Evolutionary conservation across 2,113 vertebrate species (phyloP), one percentile per base, ranked within the genome.

Genomic region (Nannobrachium achirus): DNA sequence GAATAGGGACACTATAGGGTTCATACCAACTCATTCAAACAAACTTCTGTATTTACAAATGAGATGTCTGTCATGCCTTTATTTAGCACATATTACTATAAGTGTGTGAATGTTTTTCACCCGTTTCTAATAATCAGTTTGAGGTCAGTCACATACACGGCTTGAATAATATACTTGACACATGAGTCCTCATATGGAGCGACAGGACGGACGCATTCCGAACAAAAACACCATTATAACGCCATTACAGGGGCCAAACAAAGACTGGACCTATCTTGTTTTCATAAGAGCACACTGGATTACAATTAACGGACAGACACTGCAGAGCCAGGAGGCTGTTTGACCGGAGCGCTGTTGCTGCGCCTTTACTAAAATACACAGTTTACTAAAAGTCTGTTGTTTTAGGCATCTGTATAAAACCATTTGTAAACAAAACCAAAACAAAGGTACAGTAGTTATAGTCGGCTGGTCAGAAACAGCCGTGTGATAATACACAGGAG

Each of bases 291-390:
- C 19, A 3, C 63, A 14, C 55, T 61, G 18, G 20, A n/a, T 56
- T 56, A 52, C 19, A 38, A 19, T 69, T 61, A 56, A 58, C 41
- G 19, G 33, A 44, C 40, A 46, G 56, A 56, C 0, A 55, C 18
- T 55, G 39, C n/a, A n/a, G n/a, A n/a, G n/a, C n/a, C n/a, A n/a
- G 44, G 49, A 18, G 15, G 16, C 44, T 13, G 4, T 10, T 7
- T 3, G 10, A 7, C 8, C 41, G 50, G 42, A 41, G 38, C 50
- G 50, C 45, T 49, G 19, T 51, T 63, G 20, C 53, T 20, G 55
- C n/a, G n/a, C n/a, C 69, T 58, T 3, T 50, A 6, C n/a, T 9
- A 65, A 66, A 79, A 59, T 50, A 76, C 14, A 63, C 33, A 50
- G 48, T 8, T n/a, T 11, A 61, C 38, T 60, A 57, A 8, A 57